Evolutionary conservation across 1,140 invertebrate species (phyloP), one percentile per base, ranked within the genome.

Genomic region (Drosophila paulistorum): DNA sequence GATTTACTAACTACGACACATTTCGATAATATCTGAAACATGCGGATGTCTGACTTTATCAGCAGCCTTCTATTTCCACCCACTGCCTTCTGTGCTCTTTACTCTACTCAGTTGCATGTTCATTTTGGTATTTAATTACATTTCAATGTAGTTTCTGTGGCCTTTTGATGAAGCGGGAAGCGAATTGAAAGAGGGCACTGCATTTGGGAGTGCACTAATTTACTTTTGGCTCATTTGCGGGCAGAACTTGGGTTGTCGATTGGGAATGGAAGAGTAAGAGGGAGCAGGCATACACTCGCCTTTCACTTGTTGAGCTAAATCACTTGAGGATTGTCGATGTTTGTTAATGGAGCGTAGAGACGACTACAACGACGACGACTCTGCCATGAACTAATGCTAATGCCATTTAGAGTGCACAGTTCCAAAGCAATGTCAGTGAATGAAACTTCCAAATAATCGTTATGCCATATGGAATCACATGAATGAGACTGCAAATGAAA

Each of bases 121-220:
- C 72, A 83, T 79, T 85, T 86, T 61, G 65, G 83, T 78, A 89
- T 87, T 87, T 87, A 87, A 87, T 87, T 87, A 84, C 80, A 87
- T 87, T 89, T 87, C 84, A 87, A 87, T 87, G 81, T 84, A 84
- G 84, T 81, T 73, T 65, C 71, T 70, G 71, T 78, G 77, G 75
- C 42, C 65, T 7, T 54, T 17, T 37, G 6, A n/a, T 48, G 26
- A 13, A 13, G 4, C 10, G 37, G 64, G 17, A 26, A 17, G 48
- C 23, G 42, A 1, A 11, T 11, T 9, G 45, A 17, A 23, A 11
- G 14, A 10, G 33, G 17, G 41, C 20, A 20, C 41, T 51, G 55
- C 41, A 64, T 55, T 72, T 64, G 33, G 71, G 71, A 61, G 26
- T 81, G 76, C 63, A 65, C 65, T 87, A 83, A 77, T 87, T 84